A percentile compares a stretch with the other conserved stretches of the same genome.
Conservation (phyloP, 2,113 vertebrate genomes). For the Brienomyrus brachyistius region DNA sequence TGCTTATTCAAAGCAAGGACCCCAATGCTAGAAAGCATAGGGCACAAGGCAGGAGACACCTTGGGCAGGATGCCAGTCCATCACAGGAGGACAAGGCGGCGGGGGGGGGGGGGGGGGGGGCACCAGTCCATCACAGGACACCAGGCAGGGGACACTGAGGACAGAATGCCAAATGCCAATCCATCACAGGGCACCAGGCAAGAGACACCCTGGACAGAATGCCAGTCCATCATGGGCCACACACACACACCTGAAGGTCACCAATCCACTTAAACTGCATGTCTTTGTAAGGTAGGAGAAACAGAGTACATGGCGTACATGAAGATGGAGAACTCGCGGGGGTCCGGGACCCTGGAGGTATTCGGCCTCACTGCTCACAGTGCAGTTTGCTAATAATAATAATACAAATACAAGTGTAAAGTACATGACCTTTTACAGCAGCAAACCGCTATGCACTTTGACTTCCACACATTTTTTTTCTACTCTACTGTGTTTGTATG, state of each 20-base stretch:
- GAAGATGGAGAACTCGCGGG: background rate
- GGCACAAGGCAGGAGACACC: background rate
- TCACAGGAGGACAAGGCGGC: background rate
- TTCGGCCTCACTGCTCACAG: background rate
- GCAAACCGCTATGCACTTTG: background rate
- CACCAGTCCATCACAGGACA: background rate
- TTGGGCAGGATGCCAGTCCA: background rate
- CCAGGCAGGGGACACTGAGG: background rate
- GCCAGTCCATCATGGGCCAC: background rate
- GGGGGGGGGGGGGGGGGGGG: background rate
- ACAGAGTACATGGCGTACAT: background rate
- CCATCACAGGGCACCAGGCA: background rate
- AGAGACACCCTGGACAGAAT: background rate
- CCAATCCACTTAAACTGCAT: background rate
- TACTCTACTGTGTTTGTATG: background rate
- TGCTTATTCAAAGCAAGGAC: background rate
- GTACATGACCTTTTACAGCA: background rate
- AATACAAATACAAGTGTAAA: background rate
- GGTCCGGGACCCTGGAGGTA: background rate
- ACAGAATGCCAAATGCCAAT: background rate
- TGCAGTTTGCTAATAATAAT: background rate
- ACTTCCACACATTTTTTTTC: background rate
- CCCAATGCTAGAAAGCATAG: background rate
- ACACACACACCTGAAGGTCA: background rate
- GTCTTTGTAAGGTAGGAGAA: background rate